Evolutionary conservation across 1,140 invertebrate species (phyloP), one percentile per base, ranked within the genome.

Genomic region (Doryteuthis pealeii): DNA sequence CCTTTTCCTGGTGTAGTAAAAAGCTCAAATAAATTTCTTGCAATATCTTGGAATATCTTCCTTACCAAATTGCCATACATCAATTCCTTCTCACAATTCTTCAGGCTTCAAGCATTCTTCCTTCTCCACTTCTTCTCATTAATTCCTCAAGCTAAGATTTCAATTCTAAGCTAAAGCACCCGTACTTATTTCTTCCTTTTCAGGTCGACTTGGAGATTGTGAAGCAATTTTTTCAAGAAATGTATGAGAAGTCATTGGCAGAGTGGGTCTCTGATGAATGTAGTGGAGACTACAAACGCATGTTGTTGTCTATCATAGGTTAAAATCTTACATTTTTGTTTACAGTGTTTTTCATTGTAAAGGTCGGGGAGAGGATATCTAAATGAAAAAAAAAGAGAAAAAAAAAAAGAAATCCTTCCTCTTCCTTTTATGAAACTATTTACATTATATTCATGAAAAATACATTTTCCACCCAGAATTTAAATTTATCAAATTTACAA

Each of bases 141-240:
- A 30, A 30, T n/a, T 62, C 15, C 5, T 26, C 22, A 30, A n/a
- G 28, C 22, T 26, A 4, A n/a, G n/a, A 62, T n/a, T 62, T 62
- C 22, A 62, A 62, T 62, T 26, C 22, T 26, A 4, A 62, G 28
- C 22, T 30, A 26, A n/a, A 62, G 28, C 15, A 62, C 28, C 4
- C 15, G 58, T 62, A 30, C 28, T 62, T 30, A 62, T n/a, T 62
- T 62, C 28, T 62, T 30, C 28, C 22, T 62, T 30, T 30, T n/a
- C 74, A 86, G 84, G 78, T 83, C 62, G 84, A 86, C 71, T 73
- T 85, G 67, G 74, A 77, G 49, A 79, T 83, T 33, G 80, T 86
- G 15, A 79, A 79, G 68, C 72, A 79, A 5, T 72, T 76, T 8
- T 86, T 80, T 62, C 73, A 79, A 68, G 35, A 54, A 18, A 74